phyloP scores from a whole-genome alignment of 2,888 invertebrate genomes.

The Rhabditophanes sp. region DNA sequence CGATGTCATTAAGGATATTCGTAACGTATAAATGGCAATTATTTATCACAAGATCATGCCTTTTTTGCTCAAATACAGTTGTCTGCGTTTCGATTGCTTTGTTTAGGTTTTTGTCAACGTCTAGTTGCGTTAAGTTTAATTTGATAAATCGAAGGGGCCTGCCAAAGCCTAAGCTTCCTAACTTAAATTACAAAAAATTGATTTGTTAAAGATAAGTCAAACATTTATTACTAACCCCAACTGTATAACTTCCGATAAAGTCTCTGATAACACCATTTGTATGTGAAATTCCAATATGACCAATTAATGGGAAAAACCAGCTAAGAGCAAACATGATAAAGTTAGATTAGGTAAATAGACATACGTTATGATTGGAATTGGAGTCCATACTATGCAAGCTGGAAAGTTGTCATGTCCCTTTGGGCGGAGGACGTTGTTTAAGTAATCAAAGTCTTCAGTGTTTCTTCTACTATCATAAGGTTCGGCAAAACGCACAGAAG shows the following conservation, averaged over 20 bases:
- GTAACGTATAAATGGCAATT: constrained; percentile 98
- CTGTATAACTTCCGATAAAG: constrained; percentile 89
- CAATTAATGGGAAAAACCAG: constrained; percentile 60
- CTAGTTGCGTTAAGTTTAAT: too few species aligned
- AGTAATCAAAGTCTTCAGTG: too few species aligned
- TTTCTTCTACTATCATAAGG: too few species aligned
- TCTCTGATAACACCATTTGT: constrained; percentile 77
- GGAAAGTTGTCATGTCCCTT: too few species aligned
- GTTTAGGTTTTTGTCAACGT: too few species aligned
- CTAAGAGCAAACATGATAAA: not conserved
- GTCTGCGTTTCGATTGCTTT: too few species aligned
- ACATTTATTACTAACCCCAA: constrained; percentile 51
- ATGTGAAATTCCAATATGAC: constrained; percentile 88
- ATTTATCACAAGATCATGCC: constrained; percentile 45
- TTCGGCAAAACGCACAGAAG: too few species aligned
- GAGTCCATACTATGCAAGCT: constrained; percentile 44
- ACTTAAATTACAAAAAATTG: constrained; percentile 37
- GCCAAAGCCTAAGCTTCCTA: constrained; percentile 51
- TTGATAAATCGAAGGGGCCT: constrained; percentile 41
- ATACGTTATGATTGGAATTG: constrained; percentile 40
- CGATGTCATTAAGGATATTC: constrained; percentile 74
- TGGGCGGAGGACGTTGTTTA: too few species aligned
- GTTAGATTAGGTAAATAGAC: constrained; percentile 10
- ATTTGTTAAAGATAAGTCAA: constrained; percentile 6
- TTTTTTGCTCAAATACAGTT: too few species aligned